Percentiles rank a stretch among this genome's conserved stretches.
Evolutionary conservation across 2,888 invertebrate genomes (phyloP).

Genomic region (Nezara viridula): DNA sequence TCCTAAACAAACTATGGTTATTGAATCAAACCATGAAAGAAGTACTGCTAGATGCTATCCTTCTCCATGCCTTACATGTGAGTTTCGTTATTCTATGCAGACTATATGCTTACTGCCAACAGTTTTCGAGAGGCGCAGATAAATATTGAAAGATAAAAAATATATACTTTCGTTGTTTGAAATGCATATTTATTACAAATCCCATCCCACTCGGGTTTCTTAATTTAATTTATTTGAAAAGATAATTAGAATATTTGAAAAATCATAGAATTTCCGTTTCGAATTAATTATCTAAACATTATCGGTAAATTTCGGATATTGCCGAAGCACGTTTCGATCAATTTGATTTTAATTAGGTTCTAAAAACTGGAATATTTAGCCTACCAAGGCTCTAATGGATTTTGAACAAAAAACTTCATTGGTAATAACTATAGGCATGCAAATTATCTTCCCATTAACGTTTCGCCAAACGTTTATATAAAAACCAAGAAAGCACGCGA

Average conservation of each 20-base stretch:
- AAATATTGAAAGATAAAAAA: no score
- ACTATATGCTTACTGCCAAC: no score
- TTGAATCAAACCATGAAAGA: no score
- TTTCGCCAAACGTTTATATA: neutral
- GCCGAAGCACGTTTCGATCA: neutral
- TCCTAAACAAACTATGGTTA: no score
- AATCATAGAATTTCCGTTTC: neutral
- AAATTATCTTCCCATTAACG: conserved; percentile 13
- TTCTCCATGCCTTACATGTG: no score
- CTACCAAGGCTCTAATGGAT: neutral
- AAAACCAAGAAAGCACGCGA: neutral
- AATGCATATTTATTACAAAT: no score
- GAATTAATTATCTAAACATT: neutral
- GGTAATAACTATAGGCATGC: neutral
- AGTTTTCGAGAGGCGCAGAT: no score
- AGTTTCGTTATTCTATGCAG: no score
- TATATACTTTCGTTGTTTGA: no score
- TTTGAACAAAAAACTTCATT: neutral
- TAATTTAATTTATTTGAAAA: no score
- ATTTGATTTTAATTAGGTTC: neutral
- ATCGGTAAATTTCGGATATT: neutral
- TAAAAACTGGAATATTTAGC: neutral
- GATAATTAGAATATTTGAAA: neutral
- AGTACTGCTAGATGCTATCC: no score
- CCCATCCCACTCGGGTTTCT: no score